Conservation (phyloP, 1,140 invertebrate genomes). For the Brachionus koreanus region DNA sequence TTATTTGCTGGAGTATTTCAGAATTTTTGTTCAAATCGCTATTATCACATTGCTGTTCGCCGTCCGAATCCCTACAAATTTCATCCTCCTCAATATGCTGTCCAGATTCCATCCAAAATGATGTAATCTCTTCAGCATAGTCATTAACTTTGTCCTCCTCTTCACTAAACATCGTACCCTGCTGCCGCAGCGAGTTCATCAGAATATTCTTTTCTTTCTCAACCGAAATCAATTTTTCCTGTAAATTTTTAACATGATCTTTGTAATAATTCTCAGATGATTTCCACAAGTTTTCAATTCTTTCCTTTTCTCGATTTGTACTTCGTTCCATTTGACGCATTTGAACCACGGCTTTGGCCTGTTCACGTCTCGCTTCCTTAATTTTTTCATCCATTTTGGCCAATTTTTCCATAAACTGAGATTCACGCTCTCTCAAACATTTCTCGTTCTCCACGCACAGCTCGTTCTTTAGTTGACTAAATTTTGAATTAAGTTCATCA, state of each 20-base stretch:
- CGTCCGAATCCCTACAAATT: background rate
- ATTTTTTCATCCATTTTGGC: conserved; percentile 20
- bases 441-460: background rate
- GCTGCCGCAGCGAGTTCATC: background rate
- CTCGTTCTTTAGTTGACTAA: background rate
- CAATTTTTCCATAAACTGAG: conserved; percentile 21
- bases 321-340: conserved; percentile 43
- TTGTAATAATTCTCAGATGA: conserved; percentile 28
- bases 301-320: conserved; percentile 12
- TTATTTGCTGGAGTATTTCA: conserved; percentile 28
- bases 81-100: conserved; percentile 6
- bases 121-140: background rate
- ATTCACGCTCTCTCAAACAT: conserved; percentile 8
- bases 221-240: background rate
- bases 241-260: conserved; percentile 24
- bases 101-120: conserved; percentile 9
- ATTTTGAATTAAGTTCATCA: background rate
- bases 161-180: background rate
- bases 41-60: background rate
- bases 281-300: conserved; percentile 36
- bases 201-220: conserved; percentile 33
- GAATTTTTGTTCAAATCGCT: conserved; percentile 29
- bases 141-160: background rate
- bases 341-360: conserved; percentile 27
- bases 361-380: conserved; percentile 36